Evolutionary conservation across 2,797 vertebrate species (phyloP), one percentile per base, ranked within the genome.

Genomic region (Lerista edwardsae): DNA sequence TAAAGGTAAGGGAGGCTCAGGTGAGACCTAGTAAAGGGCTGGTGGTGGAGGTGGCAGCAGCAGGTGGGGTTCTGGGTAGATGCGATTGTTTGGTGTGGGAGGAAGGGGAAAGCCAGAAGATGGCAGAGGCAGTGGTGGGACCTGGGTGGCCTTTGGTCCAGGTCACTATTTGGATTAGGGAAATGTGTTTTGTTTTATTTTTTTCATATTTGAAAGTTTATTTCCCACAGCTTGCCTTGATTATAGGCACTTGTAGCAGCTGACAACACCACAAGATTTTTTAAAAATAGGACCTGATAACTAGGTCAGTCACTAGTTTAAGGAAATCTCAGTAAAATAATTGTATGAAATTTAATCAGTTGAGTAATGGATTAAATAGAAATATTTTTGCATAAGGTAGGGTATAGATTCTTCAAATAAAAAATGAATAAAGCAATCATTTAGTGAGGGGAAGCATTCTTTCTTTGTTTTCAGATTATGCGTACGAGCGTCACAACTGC

Each of bases 1-100:
- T 79, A 86, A 86, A 82, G 84, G 84, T 86, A 86, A 86, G 79
- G n/a, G 77, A 15, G n/a, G 5, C 21, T 65, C 61, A 57, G 31
- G 44, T 34, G 77, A 67, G 69, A 39, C 69, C 29, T 1, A 6
- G 47, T 47, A 4, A 55, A 55, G 34, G 41, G 31, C 44, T 4
- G 23, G 34, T 23, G 25, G 73, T 8, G 7, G 2, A 1, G 3
- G 11, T 25, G 1, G 4, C 34, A 19, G 47, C n/a, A n/a, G n/a
- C n/a, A 47, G 6, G 47, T 39, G 31, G 34, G 4, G 12, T 61
- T 27, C 14, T 8, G 2, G 31, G 3, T 34, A 31, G 41, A 17
- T 23, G 27, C 1, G 1, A 36, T 12, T 1, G 3, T 57, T 59
- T 0, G 2, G 34, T n/a, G 62, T 67, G 61, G 61, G 57, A 21